Evolutionary conservation across 2,797 vertebrate genomes (phyloP).

Genomic region (Pterois miles): DNA sequence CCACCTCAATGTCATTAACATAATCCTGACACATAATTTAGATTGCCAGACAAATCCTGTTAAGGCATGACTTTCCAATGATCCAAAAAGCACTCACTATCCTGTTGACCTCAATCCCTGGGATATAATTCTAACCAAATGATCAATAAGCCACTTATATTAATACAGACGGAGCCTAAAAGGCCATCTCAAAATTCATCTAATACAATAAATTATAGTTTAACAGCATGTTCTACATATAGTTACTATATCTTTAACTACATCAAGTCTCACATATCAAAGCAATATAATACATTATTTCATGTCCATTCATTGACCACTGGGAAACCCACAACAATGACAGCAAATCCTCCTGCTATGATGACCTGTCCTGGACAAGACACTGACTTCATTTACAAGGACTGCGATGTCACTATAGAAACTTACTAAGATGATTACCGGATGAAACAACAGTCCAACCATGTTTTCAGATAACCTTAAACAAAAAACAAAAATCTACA

Average conservation of each 20-base stretch:
- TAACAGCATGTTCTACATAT: neutral
- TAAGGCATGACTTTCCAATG: constrained; percentile 85
- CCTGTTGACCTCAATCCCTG: constrained; percentile 81
- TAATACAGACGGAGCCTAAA: constrained; percentile 27
- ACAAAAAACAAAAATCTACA: neutral
- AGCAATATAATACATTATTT: neutral
- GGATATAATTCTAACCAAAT: constrained; percentile 60
- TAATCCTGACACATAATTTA: constrained; percentile 82
- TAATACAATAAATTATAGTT: constrained; percentile 19
- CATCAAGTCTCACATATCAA: neutral
- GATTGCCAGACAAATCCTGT: constrained; percentile 85
- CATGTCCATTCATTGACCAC: neutral
- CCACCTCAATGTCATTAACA: constrained; percentile 72
- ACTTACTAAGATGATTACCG: neutral
- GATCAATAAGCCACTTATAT: constrained; percentile 74
- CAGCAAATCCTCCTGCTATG: neutral
- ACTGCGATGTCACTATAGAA: neutral
- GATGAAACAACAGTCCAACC: neutral
- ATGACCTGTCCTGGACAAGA: neutral
- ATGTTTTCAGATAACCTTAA: neutral
- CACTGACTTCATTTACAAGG: neutral
- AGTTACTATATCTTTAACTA: neutral
- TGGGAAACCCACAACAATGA: neutral
- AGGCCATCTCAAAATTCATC: constrained; percentile 27
- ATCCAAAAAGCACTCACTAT: constrained; percentile 79